These are phyloP conservation scores for Actenoides hombroni DNA, from an alignment of 2,113 vertebrate genomes.

Conservation along the genomic window DNA sequence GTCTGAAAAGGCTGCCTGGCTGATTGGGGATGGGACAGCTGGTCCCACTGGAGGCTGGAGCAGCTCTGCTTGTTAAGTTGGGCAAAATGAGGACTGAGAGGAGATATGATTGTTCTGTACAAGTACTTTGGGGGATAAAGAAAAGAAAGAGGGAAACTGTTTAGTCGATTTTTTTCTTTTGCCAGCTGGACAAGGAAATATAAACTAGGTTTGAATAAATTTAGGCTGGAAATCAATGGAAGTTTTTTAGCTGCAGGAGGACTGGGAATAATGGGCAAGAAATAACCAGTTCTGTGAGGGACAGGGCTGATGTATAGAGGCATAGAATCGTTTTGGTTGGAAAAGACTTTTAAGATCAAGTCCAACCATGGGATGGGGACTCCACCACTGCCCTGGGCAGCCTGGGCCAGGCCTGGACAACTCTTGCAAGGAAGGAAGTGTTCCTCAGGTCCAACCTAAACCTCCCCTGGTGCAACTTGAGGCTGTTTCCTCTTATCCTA, in stretches of 20 bases:
- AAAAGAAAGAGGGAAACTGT: neutral
- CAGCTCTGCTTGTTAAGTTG: neutral
- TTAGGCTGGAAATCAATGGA: neutral
- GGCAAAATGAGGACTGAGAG: neutral
- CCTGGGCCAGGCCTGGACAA: neutral
- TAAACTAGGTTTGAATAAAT: neutral
- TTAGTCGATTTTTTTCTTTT: neutral
- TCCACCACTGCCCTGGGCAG: neutral
- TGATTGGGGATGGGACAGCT: fast-evolving
- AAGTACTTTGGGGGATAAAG: neutral
- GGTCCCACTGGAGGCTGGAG: neutral
- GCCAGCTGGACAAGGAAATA: neutral
- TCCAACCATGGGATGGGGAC: neutral
- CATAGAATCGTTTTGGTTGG: neutral
- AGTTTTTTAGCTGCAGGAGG: neutral
- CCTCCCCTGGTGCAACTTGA: neutral
- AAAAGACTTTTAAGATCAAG: neutral
- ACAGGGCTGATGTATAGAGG: neutral
- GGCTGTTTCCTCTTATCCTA: neutral
- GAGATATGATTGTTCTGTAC: neutral
- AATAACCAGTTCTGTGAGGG: neutral
- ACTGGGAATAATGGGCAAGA: neutral
- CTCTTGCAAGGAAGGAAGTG: neutral
- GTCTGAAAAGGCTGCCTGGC: neutral
- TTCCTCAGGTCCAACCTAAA: neutral